Evolutionary conservation across 2,888 invertebrate genomes (phyloP).

Genomic region (Pseudoips prasinana): DNA sequence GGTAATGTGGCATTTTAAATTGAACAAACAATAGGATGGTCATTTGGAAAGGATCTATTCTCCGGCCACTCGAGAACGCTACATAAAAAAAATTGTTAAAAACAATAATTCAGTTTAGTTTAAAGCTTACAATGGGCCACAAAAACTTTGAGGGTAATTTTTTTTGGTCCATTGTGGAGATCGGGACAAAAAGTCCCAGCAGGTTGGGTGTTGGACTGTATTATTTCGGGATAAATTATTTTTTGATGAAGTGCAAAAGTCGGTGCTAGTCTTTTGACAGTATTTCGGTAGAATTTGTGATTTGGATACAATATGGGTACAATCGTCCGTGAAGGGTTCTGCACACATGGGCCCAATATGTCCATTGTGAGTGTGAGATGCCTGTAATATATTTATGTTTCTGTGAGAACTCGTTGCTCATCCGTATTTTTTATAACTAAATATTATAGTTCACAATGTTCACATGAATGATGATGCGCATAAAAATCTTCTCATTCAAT

Average conservation of each 20-base stretch:
- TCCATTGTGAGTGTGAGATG: slow-evolving; percentile 59
- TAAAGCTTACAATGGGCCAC: slow-evolving; percentile 51
- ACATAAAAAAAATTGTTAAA: slow-evolving; percentile 54
- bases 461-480: slow-evolving; percentile 28
- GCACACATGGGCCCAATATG: slow-evolving; percentile 76
- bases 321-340: slow-evolving; percentile 63
- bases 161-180: slow-evolving; percentile 46
- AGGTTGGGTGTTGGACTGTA: slow-evolving; percentile 55
- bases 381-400: slow-evolving; percentile 60
- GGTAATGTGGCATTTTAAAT: slow-evolving; percentile 35
- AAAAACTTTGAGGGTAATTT: slow-evolving; percentile 45
- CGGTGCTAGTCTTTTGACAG: slow-evolving; percentile 61
- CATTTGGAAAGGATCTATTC: slow-evolving; percentile 49
- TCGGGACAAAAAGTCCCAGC: slow-evolving; percentile 51
- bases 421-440: slow-evolving; percentile 30
- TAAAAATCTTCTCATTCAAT: slow-evolving; percentile 10
- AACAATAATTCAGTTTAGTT: slow-evolving; percentile 69
- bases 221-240: slow-evolving; percentile 72
- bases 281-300: slow-evolving; percentile 59
- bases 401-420: slow-evolving; percentile 49
- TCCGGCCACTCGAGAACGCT: slow-evolving; percentile 55
- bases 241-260: slow-evolving; percentile 81
- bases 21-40: slow-evolving; percentile 40
- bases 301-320: slow-evolving; percentile 59
- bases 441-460: slow-evolving; percentile 13